phyloP scores from a whole-genome alignment of 92 coral and sea anemone species.

The Epizoanthus illoricatus region DNA sequence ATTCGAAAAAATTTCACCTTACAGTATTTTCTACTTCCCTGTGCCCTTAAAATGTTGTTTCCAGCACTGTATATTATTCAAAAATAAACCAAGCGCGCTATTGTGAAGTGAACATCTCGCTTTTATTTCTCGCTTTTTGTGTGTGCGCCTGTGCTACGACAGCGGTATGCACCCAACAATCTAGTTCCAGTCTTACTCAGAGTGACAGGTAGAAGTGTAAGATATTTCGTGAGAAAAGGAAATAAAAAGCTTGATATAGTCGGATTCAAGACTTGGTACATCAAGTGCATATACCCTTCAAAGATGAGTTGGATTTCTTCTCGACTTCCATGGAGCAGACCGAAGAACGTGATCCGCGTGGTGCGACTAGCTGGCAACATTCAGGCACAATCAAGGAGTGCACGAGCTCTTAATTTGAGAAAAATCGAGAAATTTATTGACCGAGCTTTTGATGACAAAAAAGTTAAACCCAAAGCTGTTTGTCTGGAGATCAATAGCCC shows the following conservation, averaged over 20 bases:
- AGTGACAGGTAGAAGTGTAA: not conserved
- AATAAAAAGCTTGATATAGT: not conserved
- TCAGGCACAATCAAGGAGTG: slow-evolving; percentile 14
- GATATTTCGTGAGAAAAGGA: not conserved
- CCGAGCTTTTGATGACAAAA: slow-evolving; percentile 69
- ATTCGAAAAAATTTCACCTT: no score
- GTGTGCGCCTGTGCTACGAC: not conserved
- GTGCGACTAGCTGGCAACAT: slow-evolving; percentile 75
- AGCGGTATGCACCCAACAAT: slow-evolving; percentile 5
- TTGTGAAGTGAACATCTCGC: no score
- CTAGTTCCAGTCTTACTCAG: slow-evolving; percentile 35
- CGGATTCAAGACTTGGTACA: not conserved
- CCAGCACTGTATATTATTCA: no score
- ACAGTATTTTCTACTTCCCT: no score
- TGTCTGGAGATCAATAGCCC: slow-evolving; percentile 78
- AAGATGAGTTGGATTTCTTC: slow-evolving; percentile 51
- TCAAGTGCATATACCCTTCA: not conserved
- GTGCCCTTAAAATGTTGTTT: no score
- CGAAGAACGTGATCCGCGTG: slow-evolving; percentile 79
- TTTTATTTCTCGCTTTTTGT: no score
- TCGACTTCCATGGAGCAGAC: slow-evolving; percentile 55
- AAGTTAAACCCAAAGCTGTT: slow-evolving; percentile 77
- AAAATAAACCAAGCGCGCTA: no score
- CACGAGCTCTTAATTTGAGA: slow-evolving; percentile 50
- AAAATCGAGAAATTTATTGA: slow-evolving; percentile 68